phyloP scores from a whole-genome alignment of 2,888 invertebrate species.

The Norana najaformis region DNA sequence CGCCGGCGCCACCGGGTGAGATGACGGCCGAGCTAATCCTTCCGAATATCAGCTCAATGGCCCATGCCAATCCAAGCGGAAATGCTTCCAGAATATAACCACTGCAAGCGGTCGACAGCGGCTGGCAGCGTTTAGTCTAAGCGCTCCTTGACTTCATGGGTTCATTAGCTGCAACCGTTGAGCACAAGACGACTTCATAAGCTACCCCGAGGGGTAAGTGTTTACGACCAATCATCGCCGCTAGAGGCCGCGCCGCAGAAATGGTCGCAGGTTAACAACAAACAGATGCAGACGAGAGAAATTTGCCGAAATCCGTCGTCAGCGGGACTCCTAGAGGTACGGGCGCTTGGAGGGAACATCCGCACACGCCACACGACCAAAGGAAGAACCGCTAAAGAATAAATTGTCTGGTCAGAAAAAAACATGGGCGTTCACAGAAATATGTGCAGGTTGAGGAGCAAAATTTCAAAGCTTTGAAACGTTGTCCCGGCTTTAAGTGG shows the following conservation, averaged over 20 bases:
- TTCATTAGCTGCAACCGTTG: background rate
- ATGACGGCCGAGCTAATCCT: background rate
- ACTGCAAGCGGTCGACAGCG: background rate
- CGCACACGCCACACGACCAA: background rate
- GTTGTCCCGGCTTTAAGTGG: background rate
- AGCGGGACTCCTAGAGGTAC: background rate
- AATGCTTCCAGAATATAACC: background rate
- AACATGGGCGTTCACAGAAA: too few species aligned
- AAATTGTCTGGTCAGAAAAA: background rate
- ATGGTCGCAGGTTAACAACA: background rate
- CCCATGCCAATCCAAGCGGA: background rate
- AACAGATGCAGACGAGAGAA: background rate
- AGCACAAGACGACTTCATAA: background rate
- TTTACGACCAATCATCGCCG: background rate
- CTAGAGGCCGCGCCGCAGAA: background rate
- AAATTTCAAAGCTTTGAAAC: background rate
- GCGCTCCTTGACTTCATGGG: background rate
- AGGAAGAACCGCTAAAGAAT: background rate
- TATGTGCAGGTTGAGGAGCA: background rate
- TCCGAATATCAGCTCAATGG: background rate
- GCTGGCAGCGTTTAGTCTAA: background rate
- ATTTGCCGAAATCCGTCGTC: slow-evolving; percentile 13
- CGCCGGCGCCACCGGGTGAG: background rate
- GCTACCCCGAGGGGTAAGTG: background rate
- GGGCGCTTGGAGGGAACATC: background rate